Percentiles rank a stretch among this genome's conserved stretches.
These are phyloP conservation scores for Poeciliopsis turneri DNA, from an alignment of 2,797 vertebrate genomes.

Conservation along the genomic window DNA sequence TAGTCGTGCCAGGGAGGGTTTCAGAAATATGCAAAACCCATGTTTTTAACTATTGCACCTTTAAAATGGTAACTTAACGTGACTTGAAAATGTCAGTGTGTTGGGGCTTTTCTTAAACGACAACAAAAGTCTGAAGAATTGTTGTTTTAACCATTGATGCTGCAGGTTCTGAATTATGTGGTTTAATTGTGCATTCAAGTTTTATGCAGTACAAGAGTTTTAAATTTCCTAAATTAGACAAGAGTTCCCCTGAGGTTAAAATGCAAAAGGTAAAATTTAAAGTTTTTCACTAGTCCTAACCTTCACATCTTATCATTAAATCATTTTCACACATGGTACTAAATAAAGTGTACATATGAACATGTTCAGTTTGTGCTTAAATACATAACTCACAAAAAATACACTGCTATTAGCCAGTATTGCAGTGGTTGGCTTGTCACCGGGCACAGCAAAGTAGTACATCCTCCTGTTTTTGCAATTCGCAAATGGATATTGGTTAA, in stretches of 20 bases:
- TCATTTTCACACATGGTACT: background rate
- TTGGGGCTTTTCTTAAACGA: no score
- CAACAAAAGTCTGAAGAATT: no score
- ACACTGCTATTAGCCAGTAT: background rate
- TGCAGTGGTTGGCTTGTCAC: background rate
- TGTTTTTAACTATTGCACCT: no score
- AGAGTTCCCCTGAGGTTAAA: background rate
- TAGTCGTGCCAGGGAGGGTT: no score
- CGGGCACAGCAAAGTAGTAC: background rate
- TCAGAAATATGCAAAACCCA: no score
- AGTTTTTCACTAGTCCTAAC: background rate
- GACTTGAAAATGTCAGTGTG: background rate
- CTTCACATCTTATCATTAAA: background rate
- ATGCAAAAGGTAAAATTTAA: background rate
- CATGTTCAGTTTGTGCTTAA: background rate
- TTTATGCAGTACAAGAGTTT: background rate
- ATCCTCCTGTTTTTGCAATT: background rate
- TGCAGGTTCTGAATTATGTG: background rate
- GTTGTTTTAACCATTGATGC: background rate
- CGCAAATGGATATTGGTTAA: background rate
- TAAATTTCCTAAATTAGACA: background rate
- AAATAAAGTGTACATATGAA: background rate
- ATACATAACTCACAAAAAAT: background rate
- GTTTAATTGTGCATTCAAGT: background rate
- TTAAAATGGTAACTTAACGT: background rate